Base-by-base conservation (phyloP, 2,113 vertebrate species). In the Lepisosteus osseus region DNA sequence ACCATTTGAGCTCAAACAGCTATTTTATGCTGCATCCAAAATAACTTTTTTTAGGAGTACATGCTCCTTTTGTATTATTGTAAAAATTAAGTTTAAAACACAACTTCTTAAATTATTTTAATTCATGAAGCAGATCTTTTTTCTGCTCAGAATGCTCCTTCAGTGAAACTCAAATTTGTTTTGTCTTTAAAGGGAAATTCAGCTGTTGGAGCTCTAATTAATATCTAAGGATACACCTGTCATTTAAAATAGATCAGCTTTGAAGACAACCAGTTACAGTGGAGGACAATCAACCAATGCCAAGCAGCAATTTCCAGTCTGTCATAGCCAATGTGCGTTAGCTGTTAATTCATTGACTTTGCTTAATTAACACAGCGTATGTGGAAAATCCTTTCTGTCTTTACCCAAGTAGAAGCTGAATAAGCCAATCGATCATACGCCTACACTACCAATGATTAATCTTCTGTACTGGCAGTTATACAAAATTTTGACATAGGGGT, bases 391-490 rank as follows among this genome's bases (percentile, higher is more conserved):
- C 51, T 6, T 54, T 54, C 54, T 64, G 13, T 64, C 15, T 15
- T 43, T 45, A 54, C 47, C 29, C 14, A 47, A 40, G 43, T 11
- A 61, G 7, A 42, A 69, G 67, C 13, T 51, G 15, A 67, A 44
- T 45, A 69, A 57, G 43, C 56, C 54, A 13, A 11, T 66, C 14
- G 55, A 66, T 45, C 56, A 66, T 15, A 13, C 8, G 54, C 0
- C 63, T 41, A 8, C 45, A 12, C 15, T 17, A 17, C 15, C 15
- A 14, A 14, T 45, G 56, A 71, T 71, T 75, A 65, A 75, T 61
- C 43, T 61, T 5, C 29, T 51, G 41, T 4, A 13, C 43, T 44
- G 17, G 6, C 54, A 43, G 55, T 12, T 67, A 71, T 55, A 14
- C 15, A 17, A 17, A 17, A 17, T 17, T 17, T 17, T 17, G 15